Conservation (phyloP, 2,888 invertebrate genomes). For the Microdon myrmicae region DNA sequence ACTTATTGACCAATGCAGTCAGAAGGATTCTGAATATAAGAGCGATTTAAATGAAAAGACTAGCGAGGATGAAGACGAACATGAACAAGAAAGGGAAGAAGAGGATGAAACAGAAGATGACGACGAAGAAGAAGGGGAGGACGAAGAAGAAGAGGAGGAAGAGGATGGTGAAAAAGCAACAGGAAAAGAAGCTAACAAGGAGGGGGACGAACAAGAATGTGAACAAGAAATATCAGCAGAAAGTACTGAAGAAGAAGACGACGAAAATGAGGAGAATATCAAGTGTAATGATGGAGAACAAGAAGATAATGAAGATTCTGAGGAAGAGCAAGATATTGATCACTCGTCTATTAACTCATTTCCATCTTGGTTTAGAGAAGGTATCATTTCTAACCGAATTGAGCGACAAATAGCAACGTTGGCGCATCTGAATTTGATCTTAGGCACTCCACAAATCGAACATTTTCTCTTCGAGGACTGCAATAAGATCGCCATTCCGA, state of each 20-base stretch:
- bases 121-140: constrained; percentile 5
- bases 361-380: constrained; percentile 75
- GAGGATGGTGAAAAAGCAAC: constrained; percentile 38
- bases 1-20: constrained; percentile 25
- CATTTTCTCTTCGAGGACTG: constrained; percentile 73
- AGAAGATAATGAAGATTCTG: constrained; percentile 47
- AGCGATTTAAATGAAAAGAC: constrained; percentile 19
- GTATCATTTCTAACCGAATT: too few species aligned
- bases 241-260: constrained; percentile 9
- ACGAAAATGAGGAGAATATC: constrained; percentile 21
- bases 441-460: constrained; percentile 79
- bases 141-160: constrained; percentile 31
- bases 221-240: too few species aligned
- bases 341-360: constrained; percentile 54
- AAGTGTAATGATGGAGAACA: constrained; percentile 28
- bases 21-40: constrained; percentile 12
- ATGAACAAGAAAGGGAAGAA: constrained; percentile 45
- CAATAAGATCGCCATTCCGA: constrained; percentile 71
- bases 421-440: constrained; percentile 72
- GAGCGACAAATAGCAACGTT: too few species aligned
- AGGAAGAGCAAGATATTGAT: constrained; percentile 45
- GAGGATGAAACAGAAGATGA: constrained; percentile 53
- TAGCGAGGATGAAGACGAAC: constrained; percentile 58
- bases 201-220: background rate
- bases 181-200: background rate